These are phyloP conservation scores for Rhagoletis pomonella DNA, from an alignment of 1,140 invertebrate genomes.

Conservation along the genomic window DNA sequence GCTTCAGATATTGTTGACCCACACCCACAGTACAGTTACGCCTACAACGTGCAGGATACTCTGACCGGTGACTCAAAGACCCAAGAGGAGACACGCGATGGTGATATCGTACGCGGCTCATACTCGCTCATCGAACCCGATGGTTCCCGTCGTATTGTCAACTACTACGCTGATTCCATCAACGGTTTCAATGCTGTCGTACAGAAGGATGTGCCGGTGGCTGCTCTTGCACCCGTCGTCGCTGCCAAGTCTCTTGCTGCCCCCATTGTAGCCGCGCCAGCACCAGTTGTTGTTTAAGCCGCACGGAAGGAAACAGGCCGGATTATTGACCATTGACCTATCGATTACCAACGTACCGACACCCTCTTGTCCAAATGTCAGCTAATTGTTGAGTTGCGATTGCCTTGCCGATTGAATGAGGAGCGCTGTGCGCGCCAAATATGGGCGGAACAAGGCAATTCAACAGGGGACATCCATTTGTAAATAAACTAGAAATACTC, in stretches of 20 bases:
- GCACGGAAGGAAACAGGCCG: slow-evolving; percentile 52
- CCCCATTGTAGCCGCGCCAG: slow-evolving; percentile 64
- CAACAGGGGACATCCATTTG: slow-evolving; percentile 65
- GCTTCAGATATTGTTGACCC: slow-evolving; percentile 74
- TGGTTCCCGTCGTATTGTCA: slow-evolving; percentile 77
- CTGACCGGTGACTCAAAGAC: slow-evolving; percentile 78
- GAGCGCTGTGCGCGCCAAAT: slow-evolving; percentile 40
- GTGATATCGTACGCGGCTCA: slow-evolving; percentile 77
- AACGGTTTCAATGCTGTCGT: slow-evolving; percentile 79
- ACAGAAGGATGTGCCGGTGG: slow-evolving; percentile 76
- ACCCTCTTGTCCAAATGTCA: slow-evolving; percentile 52
- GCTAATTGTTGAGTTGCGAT: slow-evolving; percentile 53
- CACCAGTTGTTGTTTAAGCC: slow-evolving; percentile 60
- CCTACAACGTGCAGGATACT: slow-evolving; percentile 77
- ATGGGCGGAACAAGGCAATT: slow-evolving; percentile 35
- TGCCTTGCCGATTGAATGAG: neutral
- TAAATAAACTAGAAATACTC: slow-evolving; percentile 71
- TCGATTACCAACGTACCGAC: slow-evolving; percentile 43
- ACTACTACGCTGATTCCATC: slow-evolving; percentile 76
- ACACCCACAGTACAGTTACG: slow-evolving; percentile 77
- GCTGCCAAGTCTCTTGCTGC: slow-evolving; percentile 61
- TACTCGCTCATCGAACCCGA: slow-evolving; percentile 78
- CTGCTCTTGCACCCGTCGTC: slow-evolving; percentile 67
- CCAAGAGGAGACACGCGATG: slow-evolving; percentile 77
- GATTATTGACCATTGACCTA: slow-evolving; percentile 42